Evolutionary conservation across 2,888 invertebrate species (phyloP), one percentile per base, ranked within the genome.

Genomic region (Drosophila seclusa): DNA sequence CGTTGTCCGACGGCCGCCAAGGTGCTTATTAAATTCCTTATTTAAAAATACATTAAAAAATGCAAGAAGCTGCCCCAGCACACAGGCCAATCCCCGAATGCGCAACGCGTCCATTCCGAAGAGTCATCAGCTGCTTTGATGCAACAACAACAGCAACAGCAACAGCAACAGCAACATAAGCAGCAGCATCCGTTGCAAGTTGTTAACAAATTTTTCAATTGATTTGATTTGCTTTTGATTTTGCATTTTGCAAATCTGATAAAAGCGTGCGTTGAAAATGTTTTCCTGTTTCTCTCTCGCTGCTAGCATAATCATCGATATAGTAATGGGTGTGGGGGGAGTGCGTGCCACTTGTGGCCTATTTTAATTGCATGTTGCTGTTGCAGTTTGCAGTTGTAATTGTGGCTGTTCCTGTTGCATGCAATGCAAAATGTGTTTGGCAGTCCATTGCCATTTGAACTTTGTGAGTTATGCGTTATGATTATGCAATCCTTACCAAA

Each of bases 31-130:
- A 87, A 89, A 89, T 87, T 87, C 87, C 87, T 90, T 87, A 90
- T 90, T 87, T 87, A 87, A 87, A 87, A 87, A 88, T 90, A 89
- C 87, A 87, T 87, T 87, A 90, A 87, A 90, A 90, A 90, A 90
- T 87, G 89, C 89, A 88, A 86, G 90, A 86, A 89, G 89, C 89
- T 86, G 85, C 70, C 80, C 67, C 54, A 73, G 64, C 69, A 73
- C 67, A 61, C 61, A 78, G 65, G 62, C 76, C 81, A 84, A 82
- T 75, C 78, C 72, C 76, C 81, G 49, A 75, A 87, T 57, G 63
- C 48, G 60, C 13, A 52, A 6, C 38, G 54, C 42, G 74, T 38
- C 40, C 61, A 62, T 49, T 45, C 11, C 29, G 29, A 65, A 45
- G 65, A 68, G 50, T 65, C 78, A 73, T 79, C 78, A 74, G 75